Base-by-base conservation (phyloP, 1,140 invertebrate genomes). In the Zaprionus gabonicus region DNA sequence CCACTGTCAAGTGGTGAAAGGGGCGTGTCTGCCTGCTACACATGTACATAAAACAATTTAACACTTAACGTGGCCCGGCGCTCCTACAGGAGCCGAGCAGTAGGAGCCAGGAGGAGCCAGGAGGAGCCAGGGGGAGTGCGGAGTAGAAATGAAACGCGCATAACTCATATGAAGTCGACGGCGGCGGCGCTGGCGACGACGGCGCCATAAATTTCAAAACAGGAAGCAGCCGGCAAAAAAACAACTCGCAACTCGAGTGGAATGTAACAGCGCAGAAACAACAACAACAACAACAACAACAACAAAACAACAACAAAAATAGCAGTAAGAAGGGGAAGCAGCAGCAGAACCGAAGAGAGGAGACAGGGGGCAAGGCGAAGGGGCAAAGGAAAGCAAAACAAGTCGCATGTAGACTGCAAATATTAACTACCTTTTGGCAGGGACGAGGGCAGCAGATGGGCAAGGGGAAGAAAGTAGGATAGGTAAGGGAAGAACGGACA, bases 21-120 rank as follows among this genome's bases (percentile, higher is more conserved):
- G 12, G 34, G 38, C 23, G 64, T 36, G 28, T 36, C 27, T 13
- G 58, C 46, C 58, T 31, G 36, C 44, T 38, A n/a, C 72, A 53
- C 66, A 67, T 78, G 76, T 67, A 73, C 76, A 85, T 84, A 84
- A 84, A 84, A 84, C 82, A 85, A 84, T 84, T 84, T 86, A 84
- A 86, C 82, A 84, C 82, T 84, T 86, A 86, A 86, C 70, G 82
- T 81, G 82, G 41, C 63, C 75, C 82, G 46, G 46, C 63, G 75
- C 63, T 68, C 58, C 75, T 81, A 74, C 76, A 76, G 38, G 59
- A 58, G 36, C 53, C 9, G 13, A 34, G 25, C 31, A 63, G 78
- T 34, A 10, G 10, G 4, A 20, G 15, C 20, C 23, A 36, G 13
- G 20, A 46, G 34, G 12, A 36, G 63, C 23, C 20, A 46, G 53